phyloP scores from a whole-genome alignment of 2,888 invertebrate genomes.

The Microchrysa polita region DNA sequence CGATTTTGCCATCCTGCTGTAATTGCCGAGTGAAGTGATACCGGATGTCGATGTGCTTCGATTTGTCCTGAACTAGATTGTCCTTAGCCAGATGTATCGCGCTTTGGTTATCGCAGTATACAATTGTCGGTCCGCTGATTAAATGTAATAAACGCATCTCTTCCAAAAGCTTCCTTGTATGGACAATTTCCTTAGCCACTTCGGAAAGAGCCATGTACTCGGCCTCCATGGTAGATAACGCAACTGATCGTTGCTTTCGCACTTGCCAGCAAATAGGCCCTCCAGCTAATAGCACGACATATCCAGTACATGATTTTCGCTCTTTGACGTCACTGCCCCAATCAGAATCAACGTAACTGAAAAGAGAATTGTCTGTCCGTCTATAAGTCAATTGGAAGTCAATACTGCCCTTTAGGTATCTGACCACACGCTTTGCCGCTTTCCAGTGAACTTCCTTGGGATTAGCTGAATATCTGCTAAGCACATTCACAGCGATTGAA shows the following conservation, averaged over 20 bases:
- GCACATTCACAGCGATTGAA: not conserved
- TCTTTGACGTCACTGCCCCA: no score
- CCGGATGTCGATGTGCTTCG: not conserved
- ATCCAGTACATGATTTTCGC: no score
- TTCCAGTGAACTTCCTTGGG: no score
- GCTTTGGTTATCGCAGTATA: not conserved
- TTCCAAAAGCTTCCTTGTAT: not conserved
- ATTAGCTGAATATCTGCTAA: not conserved
- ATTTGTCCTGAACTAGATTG: not conserved
- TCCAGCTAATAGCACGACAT: not conserved
- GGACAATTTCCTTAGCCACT: not conserved
- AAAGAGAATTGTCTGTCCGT: no score
- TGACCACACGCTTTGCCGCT: not conserved
- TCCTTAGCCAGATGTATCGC: not conserved
- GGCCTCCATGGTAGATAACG: not conserved
- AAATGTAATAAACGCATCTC: not conserved
- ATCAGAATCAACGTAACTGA: not conserved
- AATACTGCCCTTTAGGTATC: slow-evolving; percentile 14
- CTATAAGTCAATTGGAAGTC: not conserved
- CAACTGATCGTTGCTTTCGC: not conserved
- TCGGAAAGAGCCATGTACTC: no score
- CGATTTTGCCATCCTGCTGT: not conserved
- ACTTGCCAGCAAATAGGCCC: slow-evolving; percentile 10
- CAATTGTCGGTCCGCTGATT: not conserved
- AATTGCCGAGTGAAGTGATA: not conserved